A percentile compares a stretch with the other conserved stretches of the same genome.
These are phyloP conservation scores for Thera obeliscata DNA, from an alignment of 2,888 invertebrate genomes.

Conservation along the genomic window DNA sequence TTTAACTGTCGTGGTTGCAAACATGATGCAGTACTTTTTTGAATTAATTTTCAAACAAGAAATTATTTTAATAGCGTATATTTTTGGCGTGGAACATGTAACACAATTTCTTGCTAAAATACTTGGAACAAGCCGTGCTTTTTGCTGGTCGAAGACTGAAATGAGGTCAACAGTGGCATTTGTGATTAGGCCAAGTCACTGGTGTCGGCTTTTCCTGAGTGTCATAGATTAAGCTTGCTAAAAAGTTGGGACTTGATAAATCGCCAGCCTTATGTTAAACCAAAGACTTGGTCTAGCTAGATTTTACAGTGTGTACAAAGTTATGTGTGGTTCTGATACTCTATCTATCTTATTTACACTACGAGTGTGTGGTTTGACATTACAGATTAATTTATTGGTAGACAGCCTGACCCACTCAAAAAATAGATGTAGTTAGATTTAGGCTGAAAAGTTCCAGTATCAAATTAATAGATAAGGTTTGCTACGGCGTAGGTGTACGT, in stretches of 20 bases:
- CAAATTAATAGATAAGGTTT: neutral
- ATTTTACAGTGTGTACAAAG: slow-evolving; percentile 6
- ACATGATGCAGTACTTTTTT: slow-evolving; percentile 26
- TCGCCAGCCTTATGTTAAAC: slow-evolving; percentile 20
- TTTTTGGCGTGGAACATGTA: slow-evolving; percentile 16
- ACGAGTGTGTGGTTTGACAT: neutral
- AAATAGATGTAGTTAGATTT: neutral
- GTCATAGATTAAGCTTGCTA: slow-evolving; percentile 32
- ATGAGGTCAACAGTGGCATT: slow-evolving; percentile 36
- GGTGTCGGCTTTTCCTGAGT: slow-evolving; percentile 34
- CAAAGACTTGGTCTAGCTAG: slow-evolving; percentile 10
- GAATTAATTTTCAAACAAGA: slow-evolving; percentile 16
- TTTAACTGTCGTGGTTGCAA: slow-evolving; percentile 24
- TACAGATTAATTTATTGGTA: neutral
- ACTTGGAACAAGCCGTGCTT: slow-evolving; percentile 27
- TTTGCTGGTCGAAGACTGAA: slow-evolving; percentile 29
- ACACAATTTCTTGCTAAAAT: slow-evolving; percentile 29
- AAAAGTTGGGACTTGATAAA: slow-evolving; percentile 30
- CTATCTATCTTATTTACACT: neutral
- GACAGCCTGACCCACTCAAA: neutral
- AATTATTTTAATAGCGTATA: slow-evolving; percentile 26
- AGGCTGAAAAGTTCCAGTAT: neutral
- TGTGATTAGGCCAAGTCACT: slow-evolving; percentile 33
- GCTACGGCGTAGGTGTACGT: slow-evolving; percentile 18
- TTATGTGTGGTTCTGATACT: neutral